These are phyloP conservation scores for Nycticebus coucang DNA, from an alignment of 2,113 vertebrate genomes.

Conservation along the genomic window DNA sequence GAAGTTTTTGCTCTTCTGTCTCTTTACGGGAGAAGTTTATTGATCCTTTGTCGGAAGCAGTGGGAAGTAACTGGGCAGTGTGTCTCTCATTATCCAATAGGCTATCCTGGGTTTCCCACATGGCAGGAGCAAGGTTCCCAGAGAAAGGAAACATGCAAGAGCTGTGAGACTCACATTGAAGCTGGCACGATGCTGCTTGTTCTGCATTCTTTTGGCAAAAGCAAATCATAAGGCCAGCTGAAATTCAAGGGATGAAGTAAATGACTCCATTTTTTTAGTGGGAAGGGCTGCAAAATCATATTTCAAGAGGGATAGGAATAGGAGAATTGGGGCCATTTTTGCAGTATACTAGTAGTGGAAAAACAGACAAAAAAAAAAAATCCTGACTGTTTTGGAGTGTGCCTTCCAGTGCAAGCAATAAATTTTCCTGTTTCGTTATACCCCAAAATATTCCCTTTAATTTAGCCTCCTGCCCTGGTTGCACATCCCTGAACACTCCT, in stretches of 20 bases:
- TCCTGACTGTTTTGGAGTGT: not conserved
- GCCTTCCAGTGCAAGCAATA: not conserved
- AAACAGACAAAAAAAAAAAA: not conserved
- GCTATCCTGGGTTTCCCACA: not conserved
- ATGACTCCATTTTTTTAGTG: not conserved
- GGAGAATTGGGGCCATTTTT: conserved; percentile 4
- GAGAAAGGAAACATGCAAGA: not conserved
- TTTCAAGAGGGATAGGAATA: not conserved
- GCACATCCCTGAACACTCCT: not conserved
- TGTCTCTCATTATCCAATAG: not conserved
- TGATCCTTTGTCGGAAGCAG: not conserved
- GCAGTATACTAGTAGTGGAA: not conserved
- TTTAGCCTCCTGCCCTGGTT: not conserved
- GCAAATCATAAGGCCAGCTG: not conserved
- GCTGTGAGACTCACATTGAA: not conserved
- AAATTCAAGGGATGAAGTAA: not conserved
- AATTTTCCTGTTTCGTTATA: not conserved
- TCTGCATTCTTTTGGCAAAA: not conserved
- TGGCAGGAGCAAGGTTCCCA: not conserved
- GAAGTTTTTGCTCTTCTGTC: not conserved
- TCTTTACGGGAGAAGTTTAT: not conserved
- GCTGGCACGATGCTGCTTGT: not conserved
- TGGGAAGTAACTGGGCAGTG: not conserved
- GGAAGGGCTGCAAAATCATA: not conserved
- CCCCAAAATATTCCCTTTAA: not conserved